Percentiles rank a stretch among this genome's conserved stretches.
Conservation (phyloP, 2,888 invertebrate genomes). For the Watsonalla binaria region DNA sequence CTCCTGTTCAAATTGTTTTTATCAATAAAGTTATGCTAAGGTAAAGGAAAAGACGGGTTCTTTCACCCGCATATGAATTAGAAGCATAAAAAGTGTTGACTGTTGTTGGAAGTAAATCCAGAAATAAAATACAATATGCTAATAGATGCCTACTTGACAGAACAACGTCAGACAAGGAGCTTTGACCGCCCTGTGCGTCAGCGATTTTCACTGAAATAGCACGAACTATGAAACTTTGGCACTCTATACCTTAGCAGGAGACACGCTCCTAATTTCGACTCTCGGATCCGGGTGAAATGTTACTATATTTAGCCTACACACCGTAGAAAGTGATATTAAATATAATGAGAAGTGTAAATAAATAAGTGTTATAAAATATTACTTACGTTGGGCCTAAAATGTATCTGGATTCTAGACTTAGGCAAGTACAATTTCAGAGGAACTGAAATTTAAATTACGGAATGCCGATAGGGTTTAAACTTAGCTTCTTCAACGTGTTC, state of each 20-base stretch:
- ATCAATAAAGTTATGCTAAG: background rate
- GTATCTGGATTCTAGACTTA: background rate
- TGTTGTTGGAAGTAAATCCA: conserved; percentile 23
- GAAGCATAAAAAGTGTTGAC: conserved; percentile 14
- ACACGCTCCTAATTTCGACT: conserved; percentile 37
- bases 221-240: conserved; percentile 57
- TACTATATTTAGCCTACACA: conserved; percentile 18
- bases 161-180: conserved; percentile 35
- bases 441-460: background rate
- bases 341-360: too few species aligned
- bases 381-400: too few species aligned
- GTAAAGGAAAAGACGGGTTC: conserved; percentile 13
- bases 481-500: background rate
- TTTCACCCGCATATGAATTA: conserved; percentile 19
- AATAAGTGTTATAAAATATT: too few species aligned
- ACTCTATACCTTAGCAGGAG: conserved; percentile 59
- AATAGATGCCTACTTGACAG: conserved; percentile 26
- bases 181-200: conserved; percentile 53
- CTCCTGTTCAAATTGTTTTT: background rate
- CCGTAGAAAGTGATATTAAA: background rate
- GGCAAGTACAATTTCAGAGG: background rate
- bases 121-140: conserved; percentile 18
- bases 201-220: conserved; percentile 54
- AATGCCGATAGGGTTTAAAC: background rate
- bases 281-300: conserved; percentile 27